Conservation (phyloP, 2,113 vertebrate species). For the Alces alces region DNA sequence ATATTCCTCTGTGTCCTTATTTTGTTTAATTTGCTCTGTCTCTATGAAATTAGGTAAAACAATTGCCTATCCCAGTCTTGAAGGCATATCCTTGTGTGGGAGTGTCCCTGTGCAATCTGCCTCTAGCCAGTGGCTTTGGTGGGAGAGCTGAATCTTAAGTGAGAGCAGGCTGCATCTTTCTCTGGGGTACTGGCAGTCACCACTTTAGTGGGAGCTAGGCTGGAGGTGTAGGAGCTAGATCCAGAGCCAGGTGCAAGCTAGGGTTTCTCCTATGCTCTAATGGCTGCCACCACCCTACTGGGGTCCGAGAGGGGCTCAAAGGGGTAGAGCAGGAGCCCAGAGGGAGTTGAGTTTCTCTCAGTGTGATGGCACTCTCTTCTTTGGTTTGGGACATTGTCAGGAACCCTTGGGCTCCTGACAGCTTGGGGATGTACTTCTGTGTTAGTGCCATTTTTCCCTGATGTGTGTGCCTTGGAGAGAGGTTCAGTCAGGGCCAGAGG, state of each 20-base stretch:
- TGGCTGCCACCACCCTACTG: not conserved
- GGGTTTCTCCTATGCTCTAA: not conserved
- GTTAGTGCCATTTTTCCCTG: not conserved
- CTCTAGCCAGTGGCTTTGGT: not conserved
- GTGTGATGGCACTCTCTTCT: not conserved
- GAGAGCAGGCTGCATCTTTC: not conserved
- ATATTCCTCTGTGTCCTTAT: not conserved
- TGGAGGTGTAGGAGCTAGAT: not conserved
- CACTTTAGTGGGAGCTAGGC: not conserved
- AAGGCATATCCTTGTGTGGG: not conserved
- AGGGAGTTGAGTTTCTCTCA: not conserved
- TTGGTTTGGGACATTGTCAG: not conserved
- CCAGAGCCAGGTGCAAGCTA: not conserved
- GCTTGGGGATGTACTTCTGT: not conserved
- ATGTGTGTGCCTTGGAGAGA: not conserved
- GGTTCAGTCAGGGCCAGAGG: not conserved
- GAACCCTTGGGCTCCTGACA: not conserved
- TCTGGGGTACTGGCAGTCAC: not conserved
- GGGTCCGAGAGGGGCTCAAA: not conserved
- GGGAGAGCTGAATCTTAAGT: not conserved
- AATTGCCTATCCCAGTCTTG: not conserved
- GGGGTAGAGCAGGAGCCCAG: not conserved
- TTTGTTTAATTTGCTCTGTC: not conserved
- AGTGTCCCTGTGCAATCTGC: not conserved
- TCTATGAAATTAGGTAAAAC: not conserved